Evolutionary conservation across 2,888 invertebrate species (phyloP), one percentile per base, ranked within the genome.

Genomic region (Erpobdella octoculata): DNA sequence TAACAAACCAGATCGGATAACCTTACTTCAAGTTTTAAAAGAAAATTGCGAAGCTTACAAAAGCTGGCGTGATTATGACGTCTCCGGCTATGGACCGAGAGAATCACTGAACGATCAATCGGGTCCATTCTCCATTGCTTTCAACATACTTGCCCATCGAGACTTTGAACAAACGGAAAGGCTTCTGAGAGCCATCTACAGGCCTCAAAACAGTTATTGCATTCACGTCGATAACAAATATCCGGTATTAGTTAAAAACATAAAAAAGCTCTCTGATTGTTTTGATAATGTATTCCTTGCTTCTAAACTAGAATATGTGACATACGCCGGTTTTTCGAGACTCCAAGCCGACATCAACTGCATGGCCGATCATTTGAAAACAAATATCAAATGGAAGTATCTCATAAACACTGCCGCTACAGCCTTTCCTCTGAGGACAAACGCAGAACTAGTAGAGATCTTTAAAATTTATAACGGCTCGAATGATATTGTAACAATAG

Each of bases 351-450:
- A 82, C 71, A 73, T 83, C 9, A 81, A 81, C 72, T 83, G 83
- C 73, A 81, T 82, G 81, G 41, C 74, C 25, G 81, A 81, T 70
- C 76, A 80, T 15, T 37, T 80, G 18, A 72, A 74, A 0, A 48
- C 37, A 31, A 28, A 28, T 1, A 38, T 18, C 6, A 66, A 53
- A 15, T 83, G 83, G 83, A 78, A 78, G 69, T 83, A 83, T 75
- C 78, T 82, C 41, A 77, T 83, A 18, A 83, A 83, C 73, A 73
- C 81, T 28, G 80, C 82, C 8, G 80, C 79, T 65, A 79, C 80
- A 48, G 77, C 81, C 21, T 80, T 80, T 74, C 82, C 82, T 9
- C 72, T 83, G 31, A 81, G 79, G 74, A 81, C 81, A 6, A 81
- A 82, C 71, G 61, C 71, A 25, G 82, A 83, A 75, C 73, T 83